Conservation (phyloP, 2,113 vertebrate species). For the Pollachius pollachius region DNA sequence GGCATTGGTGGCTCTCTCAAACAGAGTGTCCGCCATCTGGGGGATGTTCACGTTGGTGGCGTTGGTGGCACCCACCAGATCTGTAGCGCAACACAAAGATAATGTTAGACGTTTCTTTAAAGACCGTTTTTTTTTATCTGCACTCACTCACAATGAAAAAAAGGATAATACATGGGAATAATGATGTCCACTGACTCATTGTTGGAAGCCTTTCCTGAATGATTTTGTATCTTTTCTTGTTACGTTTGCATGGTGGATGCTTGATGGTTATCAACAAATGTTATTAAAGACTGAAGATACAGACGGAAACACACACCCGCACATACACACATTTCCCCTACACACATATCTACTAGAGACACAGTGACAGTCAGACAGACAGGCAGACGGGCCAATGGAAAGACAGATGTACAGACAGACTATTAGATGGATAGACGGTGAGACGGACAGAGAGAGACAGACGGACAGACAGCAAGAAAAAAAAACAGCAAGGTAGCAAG, state of each 20-base stretch:
- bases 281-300: slow-evolving; percentile 12
- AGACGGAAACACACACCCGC: background rate
- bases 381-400: background rate
- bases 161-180: no score
- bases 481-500: background rate
- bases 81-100: slow-evolving; percentile 64
- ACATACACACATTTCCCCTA: no score
- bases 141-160: no score
- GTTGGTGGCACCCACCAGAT: slow-evolving; percentile 96
- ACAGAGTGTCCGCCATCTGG: slow-evolving; percentile 84
- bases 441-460: background rate
- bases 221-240: background rate
- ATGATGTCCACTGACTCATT: background rate
- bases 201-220: background rate
- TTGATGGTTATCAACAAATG: slow-evolving; percentile 34
- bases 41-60: slow-evolving; percentile 99
- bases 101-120: no score
- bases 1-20: slow-evolving; percentile 81
- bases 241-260: background rate
- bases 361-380: slow-evolving; percentile 19
- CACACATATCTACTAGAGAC: background rate
- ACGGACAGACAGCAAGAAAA: background rate
- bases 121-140: no score
- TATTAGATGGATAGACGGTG: background rate
- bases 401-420: background rate